Base-by-base conservation (phyloP, 1,140 invertebrate species). In the Leptinotarsa undecemlineata region DNA sequence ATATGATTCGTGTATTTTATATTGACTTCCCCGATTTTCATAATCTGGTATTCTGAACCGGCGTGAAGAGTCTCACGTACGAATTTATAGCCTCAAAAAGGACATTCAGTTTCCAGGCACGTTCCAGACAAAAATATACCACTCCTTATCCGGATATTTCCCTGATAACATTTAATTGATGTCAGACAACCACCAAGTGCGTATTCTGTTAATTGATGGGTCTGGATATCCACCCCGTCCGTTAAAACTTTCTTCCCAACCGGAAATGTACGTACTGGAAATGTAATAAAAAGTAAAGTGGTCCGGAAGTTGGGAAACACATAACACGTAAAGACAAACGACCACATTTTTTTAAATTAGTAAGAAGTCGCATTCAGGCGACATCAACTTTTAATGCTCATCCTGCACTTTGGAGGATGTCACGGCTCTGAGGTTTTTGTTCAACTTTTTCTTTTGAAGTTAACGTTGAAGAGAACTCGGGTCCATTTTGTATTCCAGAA, bases 391-490 rank as follows among this genome's bases (percentile, higher is more conserved):
- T 57, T n/a, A 57, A 57, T 57, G 51, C 17, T 57, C 51, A 57
- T 57, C 51, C 51, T 57, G n/a, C 51, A 19, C 51, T 57, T 57
- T 57, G 15, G n/a, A 15, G 51, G 6, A 57, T 57, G 51, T 57
- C 51, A 57, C 51, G n/a, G n/a, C 17, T 57, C 51, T 57, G 17
- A n/a, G 14, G 51, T 57, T 57, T 57, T 57, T 57, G 51, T 57
- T 57, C 15, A 57, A 57, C 51, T 57, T 19, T 57, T 57, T 57
- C 51, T 57, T 57, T 57, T 57, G 51, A 57, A 57, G 51, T 57
- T 15, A 57, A 57, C 51, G 51, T 57, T 57, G 13, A 57, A n/a
- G 51, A 17, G 51, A 57, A 19, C 51, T 57, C 51, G 13, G 51
- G 2, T 6, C 14, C 17, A 17, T 57, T 57, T 57, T 57, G 13